phyloP scores from a whole-genome alignment of 2,888 invertebrate species.

The Apotomis capreana region DNA sequence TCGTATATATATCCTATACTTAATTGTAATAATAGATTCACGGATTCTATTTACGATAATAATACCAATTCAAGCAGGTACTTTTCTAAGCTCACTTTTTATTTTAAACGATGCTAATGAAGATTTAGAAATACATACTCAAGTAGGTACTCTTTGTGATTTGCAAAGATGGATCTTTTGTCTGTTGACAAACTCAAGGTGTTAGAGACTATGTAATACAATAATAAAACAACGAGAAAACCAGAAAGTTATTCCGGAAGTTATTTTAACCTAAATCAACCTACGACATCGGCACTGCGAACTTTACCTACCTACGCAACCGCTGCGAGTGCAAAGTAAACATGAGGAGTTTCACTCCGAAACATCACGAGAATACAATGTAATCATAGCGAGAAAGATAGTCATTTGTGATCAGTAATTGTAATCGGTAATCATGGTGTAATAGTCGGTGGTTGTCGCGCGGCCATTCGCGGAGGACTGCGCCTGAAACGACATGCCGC shows the following conservation, averaged over 20 bases:
- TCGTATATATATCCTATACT: no score
- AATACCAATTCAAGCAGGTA: no score
- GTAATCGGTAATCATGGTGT: constrained; percentile 1
- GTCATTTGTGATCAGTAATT: constrained; percentile 12
- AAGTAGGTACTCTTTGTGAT: neutral
- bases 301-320: constrained; percentile 70
- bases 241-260: constrained; percentile 22
- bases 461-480: constrained; percentile 64
- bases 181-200: neutral
- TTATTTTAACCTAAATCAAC: constrained; percentile 22
- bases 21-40: no score
- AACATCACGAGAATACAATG: constrained; percentile 55
- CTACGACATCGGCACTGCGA: constrained; percentile 1
- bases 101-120: no score
- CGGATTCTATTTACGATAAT: no score
- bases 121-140: no score
- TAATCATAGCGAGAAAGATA: constrained; percentile 3
- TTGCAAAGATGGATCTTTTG: neutral
- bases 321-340: constrained; percentile 71
- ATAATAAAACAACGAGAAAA: constrained; percentile 20
- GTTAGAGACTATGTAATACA: neutral
- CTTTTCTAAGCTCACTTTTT: no score
- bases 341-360: constrained; percentile 72
- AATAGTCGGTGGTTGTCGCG: constrained; percentile 47
- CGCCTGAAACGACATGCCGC: constrained; percentile 59